Evolutionary conservation across 2,113 vertebrate species (phyloP), one percentile per base, ranked within the genome.

Genomic region (Poeciliopsis turrubarensis): DNA sequence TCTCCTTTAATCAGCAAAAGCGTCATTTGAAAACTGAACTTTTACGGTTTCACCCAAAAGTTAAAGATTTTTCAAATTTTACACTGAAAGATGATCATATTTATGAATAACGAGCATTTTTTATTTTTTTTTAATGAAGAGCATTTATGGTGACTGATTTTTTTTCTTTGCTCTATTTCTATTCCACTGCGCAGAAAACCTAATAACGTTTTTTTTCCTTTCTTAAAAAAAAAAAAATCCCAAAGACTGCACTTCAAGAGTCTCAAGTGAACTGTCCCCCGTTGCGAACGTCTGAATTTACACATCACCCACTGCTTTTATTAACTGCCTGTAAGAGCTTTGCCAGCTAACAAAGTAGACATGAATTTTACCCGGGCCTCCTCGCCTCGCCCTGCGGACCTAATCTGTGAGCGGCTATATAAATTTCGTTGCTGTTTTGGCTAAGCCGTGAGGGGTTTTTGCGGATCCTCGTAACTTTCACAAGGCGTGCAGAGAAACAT

Each of bases 351-450:
- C 26, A 65, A 54, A 86, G 75, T 51, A 34, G 19, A 60, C 51
- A 60, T 62, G 66, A 75, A 72, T 54, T 31, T 8, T 54, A 63
- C 54, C 39, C 41, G 60, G 79, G 78, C 61, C 74, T 86, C 57
- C 65, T 78, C 82, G 73, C 73, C 60, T 75, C 76, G 80, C 70
- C 78, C 75, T 63, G 70, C n/a, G 71, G 71, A 86, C 61, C n/a
- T 29, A 39, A 80, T 70, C 74, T 31, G 54, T 57, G 34, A 68
- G 78, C 61, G 31, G 60, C 75, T 74, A 75, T 64, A 73, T 61
- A 44, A 25, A 66, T 76, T 74, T 76, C 75, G 83, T 78, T 76
- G 71, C 70, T 69, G 27, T 68, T 78, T 80, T 72, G 60, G 61
- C 5, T 63, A 27, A 81, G 62, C 80, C 27, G 1, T 73, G 60